Percentiles rank a stretch among this genome's conserved stretches.
phyloP scores from a whole-genome alignment of 2,797 vertebrate genomes.

The Champsocephalus esox region DNA sequence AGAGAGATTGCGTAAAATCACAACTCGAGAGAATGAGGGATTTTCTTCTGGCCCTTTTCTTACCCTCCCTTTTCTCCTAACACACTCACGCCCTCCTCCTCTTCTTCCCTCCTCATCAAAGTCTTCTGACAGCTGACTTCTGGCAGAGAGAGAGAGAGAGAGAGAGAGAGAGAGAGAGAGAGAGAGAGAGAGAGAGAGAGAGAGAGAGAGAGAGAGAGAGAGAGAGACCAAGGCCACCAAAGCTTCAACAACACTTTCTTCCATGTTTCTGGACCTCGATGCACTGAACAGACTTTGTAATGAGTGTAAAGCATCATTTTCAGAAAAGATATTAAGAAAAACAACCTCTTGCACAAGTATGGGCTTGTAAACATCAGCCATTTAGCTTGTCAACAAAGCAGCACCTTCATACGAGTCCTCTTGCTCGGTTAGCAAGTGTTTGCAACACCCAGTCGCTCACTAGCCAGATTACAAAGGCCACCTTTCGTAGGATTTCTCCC shows the following conservation, averaged over 20 bases:
- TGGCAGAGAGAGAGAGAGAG: constrained; percentile 12
- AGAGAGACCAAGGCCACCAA: constrained; percentile 63
- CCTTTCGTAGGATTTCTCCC: constrained; percentile 69
- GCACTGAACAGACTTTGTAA: constrained; percentile 21
- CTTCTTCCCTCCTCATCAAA: constrained; percentile 72
- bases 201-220: background rate
- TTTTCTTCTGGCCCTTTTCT: constrained; percentile 66
- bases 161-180: no score
- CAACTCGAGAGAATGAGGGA: constrained; percentile 64
- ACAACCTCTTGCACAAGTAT: background rate
- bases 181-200: no score
- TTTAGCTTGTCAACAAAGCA: constrained; percentile 45
- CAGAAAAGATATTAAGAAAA: constrained; percentile 9
- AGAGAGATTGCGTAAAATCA: constrained; percentile 59
- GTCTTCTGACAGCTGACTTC: constrained; percentile 83
- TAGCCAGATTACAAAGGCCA: constrained; percentile 60
- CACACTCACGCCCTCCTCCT: constrained; percentile 23
- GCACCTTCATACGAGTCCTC: constrained; percentile 26
- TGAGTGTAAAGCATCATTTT: background rate
- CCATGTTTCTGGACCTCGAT: constrained; percentile 50
- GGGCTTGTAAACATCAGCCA: background rate
- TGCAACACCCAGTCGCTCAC: constrained; percentile 24
- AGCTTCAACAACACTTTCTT: constrained; percentile 71
- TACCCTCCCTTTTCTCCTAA: constrained; percentile 21
- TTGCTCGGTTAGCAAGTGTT: constrained; percentile 41